phyloP scores from a whole-genome alignment of 2,888 invertebrate genomes.

The Hypsopygia costalis region DNA sequence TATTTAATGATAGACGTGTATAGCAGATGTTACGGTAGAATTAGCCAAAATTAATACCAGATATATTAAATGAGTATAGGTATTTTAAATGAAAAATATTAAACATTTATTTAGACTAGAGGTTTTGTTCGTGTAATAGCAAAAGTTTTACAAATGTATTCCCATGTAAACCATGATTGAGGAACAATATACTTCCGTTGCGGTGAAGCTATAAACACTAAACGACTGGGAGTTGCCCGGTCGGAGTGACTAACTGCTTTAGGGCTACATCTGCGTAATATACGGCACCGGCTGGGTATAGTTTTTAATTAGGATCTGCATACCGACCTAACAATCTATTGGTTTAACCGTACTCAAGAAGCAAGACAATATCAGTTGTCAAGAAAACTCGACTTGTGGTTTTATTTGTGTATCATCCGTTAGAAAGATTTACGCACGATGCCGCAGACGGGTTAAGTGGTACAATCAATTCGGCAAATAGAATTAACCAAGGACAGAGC shows the following conservation, averaged over 20 bases:
- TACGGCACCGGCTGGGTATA: slow-evolving; percentile 61
- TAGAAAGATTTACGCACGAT: slow-evolving; percentile 61
- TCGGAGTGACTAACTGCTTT: slow-evolving; percentile 55
- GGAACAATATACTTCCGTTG: slow-evolving; percentile 31
- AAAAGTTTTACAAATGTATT: slow-evolving; percentile 4
- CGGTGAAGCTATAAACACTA: slow-evolving; percentile 46
- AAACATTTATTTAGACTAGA: too few relatives aligned
- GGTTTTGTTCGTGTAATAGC: neutral
- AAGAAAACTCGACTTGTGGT: slow-evolving; percentile 47
- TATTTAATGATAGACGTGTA: too few relatives aligned
- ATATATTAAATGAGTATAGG: too few relatives aligned
- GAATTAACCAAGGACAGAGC: slow-evolving; percentile 45
- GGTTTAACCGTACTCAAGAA: slow-evolving; percentile 63
- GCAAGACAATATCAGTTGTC: slow-evolving; percentile 60
- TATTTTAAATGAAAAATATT: too few relatives aligned
- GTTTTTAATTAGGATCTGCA: slow-evolving; percentile 74
- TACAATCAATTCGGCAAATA: slow-evolving; percentile 56
- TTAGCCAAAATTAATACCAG: too few relatives aligned
- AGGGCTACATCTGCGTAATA: slow-evolving; percentile 59
- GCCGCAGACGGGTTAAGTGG: slow-evolving; percentile 49
- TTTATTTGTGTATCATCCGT: slow-evolving; percentile 60
- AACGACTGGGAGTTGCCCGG: slow-evolving; percentile 62
- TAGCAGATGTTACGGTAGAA: too few relatives aligned
- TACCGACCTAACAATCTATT: slow-evolving; percentile 62
- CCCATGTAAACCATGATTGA: slow-evolving; percentile 15